These are phyloP conservation scores for Miniopterus natalensis DNA, from an alignment of 2,113 vertebrate species.

Conservation along the genomic window DNA sequence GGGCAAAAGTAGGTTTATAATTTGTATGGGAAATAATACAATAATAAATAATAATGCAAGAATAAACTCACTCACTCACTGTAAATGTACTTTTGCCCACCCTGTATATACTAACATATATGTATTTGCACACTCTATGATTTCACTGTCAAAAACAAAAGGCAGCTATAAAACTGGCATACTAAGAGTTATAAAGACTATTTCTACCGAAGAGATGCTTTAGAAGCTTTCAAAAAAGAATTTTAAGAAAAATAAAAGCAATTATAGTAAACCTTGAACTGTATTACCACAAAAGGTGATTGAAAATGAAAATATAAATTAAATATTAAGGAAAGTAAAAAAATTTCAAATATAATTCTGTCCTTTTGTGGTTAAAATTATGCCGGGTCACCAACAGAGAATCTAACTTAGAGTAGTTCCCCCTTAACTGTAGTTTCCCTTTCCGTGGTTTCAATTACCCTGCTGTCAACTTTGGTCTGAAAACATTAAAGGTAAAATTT, in stretches of 20 bases:
- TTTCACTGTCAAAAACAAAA: background rate
- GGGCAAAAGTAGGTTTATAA: background rate
- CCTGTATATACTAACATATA: background rate
- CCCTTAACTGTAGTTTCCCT: background rate
- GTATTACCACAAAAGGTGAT: background rate
- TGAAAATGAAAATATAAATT: constrained; percentile 26
- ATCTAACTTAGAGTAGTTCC: background rate
- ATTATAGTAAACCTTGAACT: constrained; percentile 22
- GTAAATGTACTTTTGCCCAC: background rate
- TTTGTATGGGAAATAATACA: background rate
- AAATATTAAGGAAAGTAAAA: constrained; percentile 9
- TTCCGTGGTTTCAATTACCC: too few relatives aligned
- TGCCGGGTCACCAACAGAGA: background rate
- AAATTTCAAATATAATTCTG: background rate
- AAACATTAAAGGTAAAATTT: background rate
- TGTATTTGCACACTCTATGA: background rate
- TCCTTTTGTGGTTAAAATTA: constrained; percentile 17
- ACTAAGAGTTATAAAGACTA: background rate
- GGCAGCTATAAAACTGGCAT: background rate
- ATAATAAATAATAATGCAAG: background rate
- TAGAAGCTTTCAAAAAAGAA: background rate
- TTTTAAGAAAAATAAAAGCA: constrained; percentile 42
- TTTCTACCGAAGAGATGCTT: background rate
- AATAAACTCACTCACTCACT: background rate
- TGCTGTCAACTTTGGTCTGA: background rate